Conservation (phyloP, 2,888 invertebrate genomes). For the Sclerodermus sp. region DNA sequence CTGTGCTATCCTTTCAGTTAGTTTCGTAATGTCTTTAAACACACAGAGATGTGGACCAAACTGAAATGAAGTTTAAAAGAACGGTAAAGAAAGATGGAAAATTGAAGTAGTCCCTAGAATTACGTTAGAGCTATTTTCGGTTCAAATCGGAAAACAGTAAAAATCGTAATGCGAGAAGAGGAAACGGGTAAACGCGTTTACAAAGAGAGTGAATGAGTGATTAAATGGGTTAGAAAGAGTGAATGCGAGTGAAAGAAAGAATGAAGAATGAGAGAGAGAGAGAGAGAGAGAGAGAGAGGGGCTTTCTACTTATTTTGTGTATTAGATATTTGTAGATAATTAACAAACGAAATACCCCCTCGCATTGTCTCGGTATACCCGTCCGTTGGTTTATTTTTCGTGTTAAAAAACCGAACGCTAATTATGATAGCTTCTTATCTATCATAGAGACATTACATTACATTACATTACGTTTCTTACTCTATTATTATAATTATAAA, state of each 20-base stretch:
- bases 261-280: slow-evolving; percentile 9
- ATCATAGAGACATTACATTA: slow-evolving; percentile 20
- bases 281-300: slow-evolving; percentile 7
- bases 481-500: slow-evolving; percentile 33
- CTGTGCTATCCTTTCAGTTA: too few species aligned
- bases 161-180: too few species aligned
- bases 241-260: slow-evolving; percentile 10
- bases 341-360: slow-evolving; percentile 14
- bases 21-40: neutral
- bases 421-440: too few species aligned
- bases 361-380: slow-evolving; percentile 23
- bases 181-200: too few species aligned
- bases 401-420: too few species aligned
- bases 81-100: slow-evolving; percentile 4
- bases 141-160: too few species aligned
- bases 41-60: slow-evolving; percentile 38
- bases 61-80: slow-evolving; percentile 12
- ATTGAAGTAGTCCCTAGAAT: too few species aligned
- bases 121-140: too few species aligned
- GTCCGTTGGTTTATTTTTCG: slow-evolving; percentile 19
- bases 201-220: slow-evolving; percentile 13
- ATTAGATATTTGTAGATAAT: slow-evolving; percentile 1
- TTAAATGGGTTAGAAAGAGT: slow-evolving; percentile 23
- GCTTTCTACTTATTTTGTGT: too few species aligned
- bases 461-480: slow-evolving; percentile 38